These are phyloP conservation scores for Haliclona indistincta DNA, from an alignment of 37 sponge, comb jelly and placozoan species.

Conservation along the genomic window DNA sequence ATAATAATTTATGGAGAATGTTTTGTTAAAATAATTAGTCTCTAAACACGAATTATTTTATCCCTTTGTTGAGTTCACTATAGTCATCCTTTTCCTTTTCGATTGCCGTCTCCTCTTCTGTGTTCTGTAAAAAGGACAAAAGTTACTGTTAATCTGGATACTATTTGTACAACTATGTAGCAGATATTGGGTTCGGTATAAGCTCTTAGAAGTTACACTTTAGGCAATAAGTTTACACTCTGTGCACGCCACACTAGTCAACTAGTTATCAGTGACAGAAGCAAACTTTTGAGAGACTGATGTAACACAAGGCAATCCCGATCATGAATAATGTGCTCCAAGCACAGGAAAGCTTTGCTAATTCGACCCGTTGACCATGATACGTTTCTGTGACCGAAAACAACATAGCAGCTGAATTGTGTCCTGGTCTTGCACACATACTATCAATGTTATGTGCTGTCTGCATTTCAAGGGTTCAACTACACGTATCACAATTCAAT, in stretches of 20 bases:
- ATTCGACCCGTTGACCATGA: neutral
- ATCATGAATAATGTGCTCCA: too few species aligned
- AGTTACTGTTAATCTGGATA: neutral
- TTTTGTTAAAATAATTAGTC: too few species aligned
- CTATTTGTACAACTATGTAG: neutral
- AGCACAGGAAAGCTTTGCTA: too few species aligned
- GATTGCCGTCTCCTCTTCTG: conserved; percentile 75
- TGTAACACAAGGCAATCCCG: too few species aligned
- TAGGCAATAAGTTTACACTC: neutral
- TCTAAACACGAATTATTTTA: too few species aligned
- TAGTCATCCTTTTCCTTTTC: conserved; percentile 69
- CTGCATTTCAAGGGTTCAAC: neutral
- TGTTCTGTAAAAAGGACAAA: conserved; percentile 35
- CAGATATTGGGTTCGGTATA: neutral
- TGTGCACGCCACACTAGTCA: too few species aligned
- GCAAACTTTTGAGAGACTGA: conserved; percentile 2
- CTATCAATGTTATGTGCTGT: too few species aligned
- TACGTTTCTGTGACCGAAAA: neutral
- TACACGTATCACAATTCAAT: neutral
- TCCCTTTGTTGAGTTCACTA: neutral
- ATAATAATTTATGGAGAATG: too few species aligned
- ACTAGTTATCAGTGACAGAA: too few species aligned
- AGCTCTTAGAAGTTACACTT: neutral
- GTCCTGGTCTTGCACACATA: neutral
- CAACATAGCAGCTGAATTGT: neutral